Evolutionary conservation across 2,113 vertebrate genomes (phyloP).

Genomic region (Lichenostomus cassidix): DNA sequence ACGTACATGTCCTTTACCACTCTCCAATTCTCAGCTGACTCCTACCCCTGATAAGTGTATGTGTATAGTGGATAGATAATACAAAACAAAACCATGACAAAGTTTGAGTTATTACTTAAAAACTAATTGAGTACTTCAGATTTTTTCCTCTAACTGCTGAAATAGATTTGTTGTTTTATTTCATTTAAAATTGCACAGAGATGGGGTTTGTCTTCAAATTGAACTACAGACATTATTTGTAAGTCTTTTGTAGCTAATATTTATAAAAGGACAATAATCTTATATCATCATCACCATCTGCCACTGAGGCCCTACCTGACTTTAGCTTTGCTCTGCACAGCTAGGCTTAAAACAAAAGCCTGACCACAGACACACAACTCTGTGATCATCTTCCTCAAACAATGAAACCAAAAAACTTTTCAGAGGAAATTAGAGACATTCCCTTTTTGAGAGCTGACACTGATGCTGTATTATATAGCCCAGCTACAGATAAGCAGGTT

Average conservation of each 20-base stretch:
- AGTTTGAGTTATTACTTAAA: background rate
- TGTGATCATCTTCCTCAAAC: background rate
- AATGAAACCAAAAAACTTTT: background rate
- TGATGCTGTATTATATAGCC: background rate
- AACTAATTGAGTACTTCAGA: background rate
- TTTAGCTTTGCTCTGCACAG: background rate
- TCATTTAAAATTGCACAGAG: background rate
- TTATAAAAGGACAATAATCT: background rate
- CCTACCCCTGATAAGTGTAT: background rate
- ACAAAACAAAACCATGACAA: background rate
- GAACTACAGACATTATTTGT: background rate
- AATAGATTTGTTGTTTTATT: background rate
- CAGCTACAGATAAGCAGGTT: background rate
- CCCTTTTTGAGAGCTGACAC: background rate
- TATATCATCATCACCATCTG: background rate
- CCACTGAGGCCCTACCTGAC: background rate
- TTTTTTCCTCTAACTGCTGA: background rate
- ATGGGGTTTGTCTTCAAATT: background rate
- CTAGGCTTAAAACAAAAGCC: background rate
- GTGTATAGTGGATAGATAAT: background rate
- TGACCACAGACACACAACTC: background rate
- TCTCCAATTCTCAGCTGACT: background rate
- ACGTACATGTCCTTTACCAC: background rate
- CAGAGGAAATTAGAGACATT: background rate
- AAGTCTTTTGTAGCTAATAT: background rate